A percentile compares a stretch with the other conserved stretches of the same genome.
phyloP scores from a whole-genome alignment of 2,888 invertebrate species.

The Pandemis cinnamomeana region DNA sequence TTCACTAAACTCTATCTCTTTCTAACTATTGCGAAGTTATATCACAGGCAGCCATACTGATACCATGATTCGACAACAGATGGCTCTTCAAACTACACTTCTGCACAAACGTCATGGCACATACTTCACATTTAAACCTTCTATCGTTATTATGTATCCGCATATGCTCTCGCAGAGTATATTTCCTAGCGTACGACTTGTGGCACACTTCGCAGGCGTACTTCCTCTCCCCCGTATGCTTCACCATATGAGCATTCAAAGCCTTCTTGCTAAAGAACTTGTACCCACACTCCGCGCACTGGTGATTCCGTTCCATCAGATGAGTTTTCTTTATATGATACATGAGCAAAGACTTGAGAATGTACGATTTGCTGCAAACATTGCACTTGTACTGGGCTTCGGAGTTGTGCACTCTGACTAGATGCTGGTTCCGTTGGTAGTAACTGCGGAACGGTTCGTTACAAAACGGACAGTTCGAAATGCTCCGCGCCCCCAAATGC shows the following conservation, averaged over 20 bases:
- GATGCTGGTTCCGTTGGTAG: slow-evolving; percentile 73
- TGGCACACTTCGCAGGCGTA: slow-evolving; percentile 68
- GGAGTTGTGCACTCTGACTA: slow-evolving; percentile 72
- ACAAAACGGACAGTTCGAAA: slow-evolving; percentile 74
- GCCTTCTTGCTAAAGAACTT: slow-evolving; percentile 82
- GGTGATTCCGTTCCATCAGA: slow-evolving; percentile 77
- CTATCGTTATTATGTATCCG: slow-evolving; percentile 75
- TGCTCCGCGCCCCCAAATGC: slow-evolving; percentile 69
- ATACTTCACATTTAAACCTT: slow-evolving; percentile 69
- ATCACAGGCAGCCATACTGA: slow-evolving; percentile 68
- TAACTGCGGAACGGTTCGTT: slow-evolving; percentile 71
- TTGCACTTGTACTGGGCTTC: slow-evolving; percentile 77
- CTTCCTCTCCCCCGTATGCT: slow-evolving; percentile 73
- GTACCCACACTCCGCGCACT: slow-evolving; percentile 79
- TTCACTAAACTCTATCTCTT: neutral
- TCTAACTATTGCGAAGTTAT: slow-evolving; percentile 49
- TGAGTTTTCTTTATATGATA: slow-evolving; percentile 76
- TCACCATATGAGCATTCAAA: slow-evolving; percentile 79
- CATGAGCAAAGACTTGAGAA: slow-evolving; percentile 71
- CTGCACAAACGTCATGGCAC: slow-evolving; percentile 68
- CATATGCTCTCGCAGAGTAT: slow-evolving; percentile 70
- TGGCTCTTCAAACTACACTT: slow-evolving; percentile 76
- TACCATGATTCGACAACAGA: slow-evolving; percentile 71
- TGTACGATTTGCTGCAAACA: slow-evolving; percentile 66
- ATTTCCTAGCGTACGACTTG: slow-evolving; percentile 74